phyloP scores from a whole-genome alignment of 2,888 invertebrate genomes.

The Conus canariensis region DNA sequence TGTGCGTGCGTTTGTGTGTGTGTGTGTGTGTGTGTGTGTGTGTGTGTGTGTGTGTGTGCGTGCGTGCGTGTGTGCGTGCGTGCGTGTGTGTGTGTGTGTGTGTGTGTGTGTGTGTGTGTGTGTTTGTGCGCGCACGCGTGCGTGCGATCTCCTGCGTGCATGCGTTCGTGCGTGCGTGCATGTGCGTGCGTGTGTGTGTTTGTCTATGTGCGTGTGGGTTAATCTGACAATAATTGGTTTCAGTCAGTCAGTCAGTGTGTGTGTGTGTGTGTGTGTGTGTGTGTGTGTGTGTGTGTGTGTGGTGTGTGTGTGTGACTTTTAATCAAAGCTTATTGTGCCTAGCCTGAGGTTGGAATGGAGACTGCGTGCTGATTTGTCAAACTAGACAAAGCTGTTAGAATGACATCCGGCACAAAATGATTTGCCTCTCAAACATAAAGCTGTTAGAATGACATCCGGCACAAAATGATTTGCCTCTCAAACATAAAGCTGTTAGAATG shows the following conservation, averaged over 20 bases:
- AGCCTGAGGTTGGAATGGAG: no score
- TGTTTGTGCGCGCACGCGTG: background rate
- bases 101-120: slow-evolving; percentile 38
- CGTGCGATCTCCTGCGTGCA: background rate
- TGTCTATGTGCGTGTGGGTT: background rate
- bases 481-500: no score
- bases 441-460: no score
- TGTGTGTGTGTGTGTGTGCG: background rate
- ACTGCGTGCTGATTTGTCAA: no score
- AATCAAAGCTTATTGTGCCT: no score
- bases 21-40: background rate
- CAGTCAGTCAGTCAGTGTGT: background rate
- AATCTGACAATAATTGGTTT: no score
- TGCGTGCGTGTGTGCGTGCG: background rate
- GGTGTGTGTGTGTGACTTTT: background rate
- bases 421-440: no score
- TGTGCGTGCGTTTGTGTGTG: background rate
- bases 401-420: no score
- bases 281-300: background rate
- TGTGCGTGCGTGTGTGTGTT: no score
- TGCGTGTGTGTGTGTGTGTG: slow-evolving; percentile 2
- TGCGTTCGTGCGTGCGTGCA: no score
- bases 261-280: background rate
- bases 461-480: no score
- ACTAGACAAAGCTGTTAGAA: no score